Evolutionary conservation across 2,113 vertebrate genomes (phyloP).

Genomic region (Nesogale talazaci): DNA sequence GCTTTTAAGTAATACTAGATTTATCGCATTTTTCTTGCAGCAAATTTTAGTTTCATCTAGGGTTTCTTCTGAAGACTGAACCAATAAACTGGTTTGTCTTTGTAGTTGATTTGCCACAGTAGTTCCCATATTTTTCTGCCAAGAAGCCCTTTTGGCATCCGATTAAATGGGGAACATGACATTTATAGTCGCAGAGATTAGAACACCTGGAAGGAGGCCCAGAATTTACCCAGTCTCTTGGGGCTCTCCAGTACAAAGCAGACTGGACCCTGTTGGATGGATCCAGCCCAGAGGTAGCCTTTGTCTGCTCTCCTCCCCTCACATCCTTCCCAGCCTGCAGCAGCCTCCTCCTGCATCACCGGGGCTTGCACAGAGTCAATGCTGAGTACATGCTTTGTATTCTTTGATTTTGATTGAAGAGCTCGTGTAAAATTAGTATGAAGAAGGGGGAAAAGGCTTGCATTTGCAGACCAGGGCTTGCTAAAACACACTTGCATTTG

Average conservation of each 20-base stretch:
- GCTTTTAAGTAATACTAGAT: conserved; percentile 80
- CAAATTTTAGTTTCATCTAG: conserved; percentile 79
- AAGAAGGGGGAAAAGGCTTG: neutral
- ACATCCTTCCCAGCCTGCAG: neutral
- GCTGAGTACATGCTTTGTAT: neutral
- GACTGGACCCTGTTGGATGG: conserved; percentile 15
- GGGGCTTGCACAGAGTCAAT: neutral
- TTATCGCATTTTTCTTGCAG: conserved; percentile 78
- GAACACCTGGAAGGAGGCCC: conserved; percentile 79
- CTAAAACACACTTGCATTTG: too few species aligned
- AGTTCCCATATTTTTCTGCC: conserved; percentile 77
- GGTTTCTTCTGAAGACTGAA: conserved; percentile 78
- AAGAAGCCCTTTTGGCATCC: conserved; percentile 76
- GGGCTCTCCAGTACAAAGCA: conserved; percentile 55
- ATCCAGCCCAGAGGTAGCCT: neutral
- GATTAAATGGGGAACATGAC: conserved; percentile 78
- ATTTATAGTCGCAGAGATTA: conserved; percentile 78
- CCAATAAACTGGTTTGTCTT: conserved; percentile 78
- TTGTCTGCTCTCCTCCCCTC: neutral
- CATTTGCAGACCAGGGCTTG: neutral
- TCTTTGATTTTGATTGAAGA: conserved; percentile 35
- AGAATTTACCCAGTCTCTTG: conserved; percentile 66
- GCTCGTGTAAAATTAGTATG: neutral
- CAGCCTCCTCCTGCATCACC: neutral
- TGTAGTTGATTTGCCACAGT: conserved; percentile 77